Base-by-base conservation (phyloP, 2,113 vertebrate genomes). In the Monopterus albus region DNA sequence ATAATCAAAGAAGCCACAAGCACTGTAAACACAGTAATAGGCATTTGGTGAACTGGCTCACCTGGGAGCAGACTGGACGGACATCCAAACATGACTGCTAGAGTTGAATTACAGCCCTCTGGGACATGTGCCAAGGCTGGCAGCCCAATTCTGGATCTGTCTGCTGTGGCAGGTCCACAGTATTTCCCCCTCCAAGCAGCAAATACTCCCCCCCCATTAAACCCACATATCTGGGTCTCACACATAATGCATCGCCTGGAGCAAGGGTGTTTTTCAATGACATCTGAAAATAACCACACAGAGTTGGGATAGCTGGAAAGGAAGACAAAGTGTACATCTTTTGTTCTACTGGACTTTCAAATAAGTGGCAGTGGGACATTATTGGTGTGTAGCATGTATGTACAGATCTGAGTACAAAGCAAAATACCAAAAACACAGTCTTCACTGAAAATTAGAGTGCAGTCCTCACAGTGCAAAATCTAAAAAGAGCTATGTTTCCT, bases 211-310 rank as follows among this genome's bases (percentile, higher is more conserved):
- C 20, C 20, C 55, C 21, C 20, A 45, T 59, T 65, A 80, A 74
- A 78, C 71, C 65, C 59, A 70, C 70, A 80, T 81, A 86, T 89
- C 88, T 86, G 58, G 75, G 86, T 81, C 85, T 78, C 72, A 76
- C 82, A 82, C 86, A 84, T 76, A 87, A 77, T 87, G 76, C 73
- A 82, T 72, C 1, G 83, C 86, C 85, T 83, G 59, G 49, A 78
- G 82, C 84, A 63, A 71, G 53, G 77, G 56, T 53, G 79, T 59
- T 87, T 90, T 86, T 78, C 75, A 91, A 84, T 90, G 88, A 88
- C 86, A 86, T 84, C 85, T 83, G 79, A 87, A 89, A 87, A 87
- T 84, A 83, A 78, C 82, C 79, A 83, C 75, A 67, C 62, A 46
- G 59, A 69, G 76, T 74, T 72, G 69, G 55, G 68, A 81, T 63